phyloP scores from a whole-genome alignment of 2,113 vertebrate species.

The Protobothrops mucrosquamatus region DNA sequence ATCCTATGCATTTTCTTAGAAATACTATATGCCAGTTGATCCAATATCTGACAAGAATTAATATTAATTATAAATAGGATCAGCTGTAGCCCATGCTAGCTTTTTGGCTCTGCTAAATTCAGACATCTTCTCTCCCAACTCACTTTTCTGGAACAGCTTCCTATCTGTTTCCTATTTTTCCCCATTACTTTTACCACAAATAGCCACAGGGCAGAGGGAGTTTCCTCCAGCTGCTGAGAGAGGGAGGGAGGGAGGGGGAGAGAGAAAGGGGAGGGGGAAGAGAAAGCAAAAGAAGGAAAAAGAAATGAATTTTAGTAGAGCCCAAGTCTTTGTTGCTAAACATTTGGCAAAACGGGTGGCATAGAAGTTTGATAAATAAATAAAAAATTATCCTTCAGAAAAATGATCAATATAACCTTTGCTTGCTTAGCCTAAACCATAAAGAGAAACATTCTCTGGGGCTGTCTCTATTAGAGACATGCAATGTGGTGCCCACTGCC shows the following conservation, averaged over 20 bases:
- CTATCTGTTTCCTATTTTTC: slow-evolving; percentile 51
- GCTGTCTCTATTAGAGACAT: background rate
- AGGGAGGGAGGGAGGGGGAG: no score
- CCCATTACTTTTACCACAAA: slow-evolving; percentile 49
- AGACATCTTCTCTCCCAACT: slow-evolving; percentile 55
- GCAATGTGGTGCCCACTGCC: background rate
- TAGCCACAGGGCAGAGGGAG: slow-evolving; percentile 38
- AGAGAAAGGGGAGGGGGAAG: background rate
- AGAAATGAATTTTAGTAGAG: slow-evolving; percentile 34
- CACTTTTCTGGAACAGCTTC: slow-evolving; percentile 61
- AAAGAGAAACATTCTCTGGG: background rate
- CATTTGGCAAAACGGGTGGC: background rate
- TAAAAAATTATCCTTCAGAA: slow-evolving; percentile 31
- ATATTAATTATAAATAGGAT: slow-evolving; percentile 45
- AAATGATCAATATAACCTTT: slow-evolving; percentile 29
- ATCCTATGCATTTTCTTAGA: slow-evolving; percentile 42
- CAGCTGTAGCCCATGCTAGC: slow-evolving; percentile 46
- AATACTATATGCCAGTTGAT: slow-evolving; percentile 3
- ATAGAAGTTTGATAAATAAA: background rate
- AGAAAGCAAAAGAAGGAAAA: background rate
- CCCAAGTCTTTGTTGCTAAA: background rate
- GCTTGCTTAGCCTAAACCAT: slow-evolving; percentile 8
- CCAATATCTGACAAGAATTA: background rate
- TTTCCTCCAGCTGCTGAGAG: slow-evolving; percentile 46
- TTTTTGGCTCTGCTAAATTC: slow-evolving; percentile 60